Evolutionary conservation across 2,113 vertebrate species (phyloP), one percentile per base, ranked within the genome.

Genomic region (Cromileptes altivelis): DNA sequence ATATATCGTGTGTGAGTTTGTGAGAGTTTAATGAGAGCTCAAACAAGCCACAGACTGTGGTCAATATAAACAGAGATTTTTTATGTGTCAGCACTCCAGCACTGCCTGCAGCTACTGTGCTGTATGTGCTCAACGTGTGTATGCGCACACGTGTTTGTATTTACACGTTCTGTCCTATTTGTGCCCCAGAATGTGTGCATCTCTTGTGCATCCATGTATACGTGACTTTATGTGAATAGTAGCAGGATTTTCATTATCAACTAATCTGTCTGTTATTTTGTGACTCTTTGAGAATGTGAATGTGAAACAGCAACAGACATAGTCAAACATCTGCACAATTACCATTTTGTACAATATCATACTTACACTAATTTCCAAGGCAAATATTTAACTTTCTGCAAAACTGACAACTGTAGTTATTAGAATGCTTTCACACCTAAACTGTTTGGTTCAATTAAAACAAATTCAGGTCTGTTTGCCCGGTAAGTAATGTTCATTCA

Each of bases 21-120:
- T 75, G 63, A 62, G 60, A 33, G 95, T 96, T 96, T 93, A 69
- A 74, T 63, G 73, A 70, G 37, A 70, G 40, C 63, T 62, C 49
- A 65, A 45, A 87, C 52, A 87, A 65, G 52, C n/a, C 57, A 18
- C 75, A 85, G 64, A 65, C 53, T 82, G 80, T 74, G 71, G 75
- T 71, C 52, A 53, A 40, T 50, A 61, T 42, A 69, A 84, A 81
- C 55, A 86, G 49, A 79, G 30, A 58, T 78, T 72, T 75, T 87
- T 76, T 68, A 64, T 80, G 18, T 13, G 30, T 80, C 60, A 49
- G 19, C 4, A 7, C 62, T 65, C 5, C 65, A 70, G 70, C 70
- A 70, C 23, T 12, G 53, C 30, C 62, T 68, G 80, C 64, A 64
- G 82, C 55, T 25, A 17, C 63, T 77, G 62, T 73, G 49, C 78